Base-by-base conservation (phyloP, 2,113 vertebrate species). In the Lasiurus cinereus region DNA sequence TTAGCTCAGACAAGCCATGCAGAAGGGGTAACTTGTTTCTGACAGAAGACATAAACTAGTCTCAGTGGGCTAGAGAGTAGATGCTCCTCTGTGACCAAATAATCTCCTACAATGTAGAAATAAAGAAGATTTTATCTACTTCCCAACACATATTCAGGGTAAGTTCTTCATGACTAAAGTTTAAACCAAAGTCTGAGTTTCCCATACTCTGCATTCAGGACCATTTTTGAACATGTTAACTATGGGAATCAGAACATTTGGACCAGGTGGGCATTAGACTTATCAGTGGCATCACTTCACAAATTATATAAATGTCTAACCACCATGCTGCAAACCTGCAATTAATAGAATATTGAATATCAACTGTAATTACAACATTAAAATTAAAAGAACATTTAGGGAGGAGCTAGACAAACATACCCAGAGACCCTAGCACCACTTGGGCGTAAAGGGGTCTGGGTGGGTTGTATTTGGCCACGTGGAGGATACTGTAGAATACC, bases 151-250 rank as follows among this genome's bases (percentile, higher is more conserved):
- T 74, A 73, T 87, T 92, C 50, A 74, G 43, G 69, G 52, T 11
- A 48, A 48, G 7, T 64, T 89, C n/a, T 94, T 86, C 52, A 93
- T 46, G 33, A n/a, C 29, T 2, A 54, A 91, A 76, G 24, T 88
- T 78, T 62, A 73, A 72, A n/a, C 4, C 5, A 50, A 79, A 64
- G 6, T 72, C 13, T 8, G 36, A 73, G 36, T 78, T 52, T 74
- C 62, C 39, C 3, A 10, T 59, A 59, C 22, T 11, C 56, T 62
- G 59, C 1, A 7, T 24, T 48, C 29, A 33, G 77, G 66, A 31
- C 50, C 31, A 27, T 8, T 96, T 78, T 48, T 88, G 29, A 52
- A 89, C 39, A 43, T 4, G 43, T 14, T 85, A 62, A 67, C 7
- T 74, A 22, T 12, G 43, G 24, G 50, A 77, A 80, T 77, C 59